Conservation (phyloP, 1,140 invertebrate genomes). For the Aricia agestis region DNA sequence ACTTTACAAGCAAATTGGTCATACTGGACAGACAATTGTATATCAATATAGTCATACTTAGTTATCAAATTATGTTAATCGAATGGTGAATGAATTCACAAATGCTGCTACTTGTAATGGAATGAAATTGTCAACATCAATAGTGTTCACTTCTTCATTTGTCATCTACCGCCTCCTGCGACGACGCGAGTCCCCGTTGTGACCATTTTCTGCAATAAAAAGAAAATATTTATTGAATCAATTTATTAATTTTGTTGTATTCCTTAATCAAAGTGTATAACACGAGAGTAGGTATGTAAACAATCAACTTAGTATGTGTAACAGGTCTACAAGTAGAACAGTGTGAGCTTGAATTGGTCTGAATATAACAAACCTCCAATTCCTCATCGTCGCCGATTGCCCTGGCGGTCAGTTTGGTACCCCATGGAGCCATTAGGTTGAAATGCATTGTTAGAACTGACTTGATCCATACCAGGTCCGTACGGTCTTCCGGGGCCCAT, state of each 20-base stretch:
- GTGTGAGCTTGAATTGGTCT: slow-evolving; percentile 60
- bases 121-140: slow-evolving; percentile 18
- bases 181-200: slow-evolving; percentile 66
- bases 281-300: not conserved
- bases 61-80: not conserved
- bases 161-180: slow-evolving; percentile 59
- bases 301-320: slow-evolving; percentile 19
- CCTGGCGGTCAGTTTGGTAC: slow-evolving; percentile 71
- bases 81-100: slow-evolving; percentile 19
- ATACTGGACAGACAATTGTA: no score
- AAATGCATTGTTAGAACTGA: slow-evolving; percentile 46
- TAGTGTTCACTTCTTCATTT: slow-evolving; percentile 22
- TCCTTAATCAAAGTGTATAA: not conserved
- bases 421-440: slow-evolving; percentile 67
- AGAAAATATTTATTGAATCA: slow-evolving; percentile 23
- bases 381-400: slow-evolving; percentile 63
- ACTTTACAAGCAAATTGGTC: no score
- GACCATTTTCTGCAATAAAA: slow-evolving; percentile 67
- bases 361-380: slow-evolving; percentile 70
- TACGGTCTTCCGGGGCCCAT: slow-evolving; percentile 57
- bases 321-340: slow-evolving; percentile 4
- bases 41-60: not conserved
- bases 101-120: slow-evolving; percentile 18
- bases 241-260: not conserved
- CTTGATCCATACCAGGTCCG: slow-evolving; percentile 42